Base-by-base conservation (phyloP, 2,888 invertebrate species). In the Xestia xanthographa region DNA sequence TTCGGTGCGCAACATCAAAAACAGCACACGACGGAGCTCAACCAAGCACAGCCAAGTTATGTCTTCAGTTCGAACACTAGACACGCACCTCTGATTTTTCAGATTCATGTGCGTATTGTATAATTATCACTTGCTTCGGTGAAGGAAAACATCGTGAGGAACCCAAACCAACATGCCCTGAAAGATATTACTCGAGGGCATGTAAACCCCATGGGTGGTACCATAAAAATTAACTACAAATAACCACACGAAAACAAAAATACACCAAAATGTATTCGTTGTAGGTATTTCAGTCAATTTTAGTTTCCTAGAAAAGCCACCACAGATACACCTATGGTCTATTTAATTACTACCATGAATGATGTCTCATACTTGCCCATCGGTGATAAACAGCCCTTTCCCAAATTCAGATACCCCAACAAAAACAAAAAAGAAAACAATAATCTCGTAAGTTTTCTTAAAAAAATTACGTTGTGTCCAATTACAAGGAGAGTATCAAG, bases 381-480 rank as follows among this genome's bases (percentile, higher is more conserved):
- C 11, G 9, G 17, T 20, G 3, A 34, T 29, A 43, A 41, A 60
- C 12, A 34, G 26, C 17, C n/a, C 45, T 1, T 41, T 14, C 38
- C 12, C 12, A 22, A 20, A 58, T n/a, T 34, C n/a, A 58, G 20
- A 80, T 43, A 66, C 20, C 0, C 11, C 5, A 41, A 22, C 11
- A 65, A 67, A 9, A 41, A 48, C 38, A 2, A 14, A 66, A 53
- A 68, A 5, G 0, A 41, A 45, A 65, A 41, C 41, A 62, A 66
- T 45, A 12, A 29, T 14, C 38, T 11, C 63, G 12, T 73, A 65
- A 65, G 50, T 58, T 58, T 50, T 66, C 56, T 67, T 73, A 58
- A 69, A 82, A 69, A 58, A 34, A 77, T 80, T 77, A 80, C 69
- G 78, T 60, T 60, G 66, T 53, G 74, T 73, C 60, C 69, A 79